phyloP scores from a whole-genome alignment of 2,888 invertebrate species.

The Meiosimyza platycephala region DNA sequence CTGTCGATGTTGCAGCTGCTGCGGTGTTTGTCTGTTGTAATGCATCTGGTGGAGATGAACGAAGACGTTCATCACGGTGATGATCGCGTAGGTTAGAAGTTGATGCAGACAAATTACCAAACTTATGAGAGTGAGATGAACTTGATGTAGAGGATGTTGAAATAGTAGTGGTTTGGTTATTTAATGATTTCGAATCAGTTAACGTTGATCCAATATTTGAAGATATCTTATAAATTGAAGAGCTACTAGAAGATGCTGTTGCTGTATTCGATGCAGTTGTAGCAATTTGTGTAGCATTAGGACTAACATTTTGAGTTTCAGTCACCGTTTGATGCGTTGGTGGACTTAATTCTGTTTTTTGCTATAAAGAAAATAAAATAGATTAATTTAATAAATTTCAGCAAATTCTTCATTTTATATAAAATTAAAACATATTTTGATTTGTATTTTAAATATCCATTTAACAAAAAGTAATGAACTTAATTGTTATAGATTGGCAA shows the following conservation, averaged over 20 bases:
- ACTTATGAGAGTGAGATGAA: slow-evolving; percentile 42
- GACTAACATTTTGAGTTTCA: slow-evolving; percentile 50
- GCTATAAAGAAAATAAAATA: slow-evolving; percentile 53
- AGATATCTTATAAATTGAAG: slow-evolving; percentile 9
- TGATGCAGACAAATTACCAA: slow-evolving; percentile 33
- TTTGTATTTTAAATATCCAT: too few species aligned
- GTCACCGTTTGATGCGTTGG: slow-evolving; percentile 61
- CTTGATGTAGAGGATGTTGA: slow-evolving; percentile 9
- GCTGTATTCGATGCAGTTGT: slow-evolving; percentile 39
- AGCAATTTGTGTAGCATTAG: slow-evolving; percentile 45
- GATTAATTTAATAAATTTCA: too few species aligned
- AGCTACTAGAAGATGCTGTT: slow-evolving; percentile 29
- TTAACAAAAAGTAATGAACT: too few species aligned
- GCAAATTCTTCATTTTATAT: too few species aligned
- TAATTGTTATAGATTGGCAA: too few species aligned
- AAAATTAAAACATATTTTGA: too few species aligned
- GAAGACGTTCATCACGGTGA: slow-evolving; percentile 47
- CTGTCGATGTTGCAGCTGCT: slow-evolving; percentile 29
- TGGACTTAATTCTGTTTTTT: slow-evolving; percentile 65
- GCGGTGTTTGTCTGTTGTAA: slow-evolving; percentile 35
- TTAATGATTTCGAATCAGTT: slow-evolving; percentile 14
- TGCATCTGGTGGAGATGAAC: slow-evolving; percentile 41
- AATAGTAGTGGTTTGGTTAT: slow-evolving; percentile 42
- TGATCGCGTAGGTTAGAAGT: slow-evolving; percentile 40
- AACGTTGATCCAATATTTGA: neutral